These are phyloP conservation scores for Dinomys branickii DNA, from an alignment of 2,113 vertebrate species.

Conservation along the genomic window DNA sequence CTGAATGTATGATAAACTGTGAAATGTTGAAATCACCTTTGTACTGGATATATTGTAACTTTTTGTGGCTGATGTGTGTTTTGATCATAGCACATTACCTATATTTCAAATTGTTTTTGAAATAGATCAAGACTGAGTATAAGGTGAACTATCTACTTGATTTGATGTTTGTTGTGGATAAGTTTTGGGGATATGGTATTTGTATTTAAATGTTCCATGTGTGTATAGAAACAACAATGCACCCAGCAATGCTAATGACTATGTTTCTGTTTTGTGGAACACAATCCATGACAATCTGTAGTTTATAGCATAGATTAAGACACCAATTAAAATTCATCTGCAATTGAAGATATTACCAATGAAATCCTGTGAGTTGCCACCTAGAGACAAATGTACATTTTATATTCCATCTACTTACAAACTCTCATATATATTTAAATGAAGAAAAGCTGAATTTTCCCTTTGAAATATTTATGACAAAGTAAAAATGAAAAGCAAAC, in stretches of 20 bases:
- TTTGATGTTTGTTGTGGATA: not conserved
- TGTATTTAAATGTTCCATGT: not conserved
- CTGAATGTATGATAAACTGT: not conserved
- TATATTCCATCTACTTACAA: not conserved
- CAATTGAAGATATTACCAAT: not conserved
- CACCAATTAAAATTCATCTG: not conserved
- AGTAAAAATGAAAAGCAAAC: not conserved
- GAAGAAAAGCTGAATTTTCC: not conserved
- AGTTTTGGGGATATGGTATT: not conserved
- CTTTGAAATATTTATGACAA: not conserved
- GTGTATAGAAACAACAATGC: no score
- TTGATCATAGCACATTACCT: not conserved
- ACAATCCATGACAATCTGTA: not conserved
- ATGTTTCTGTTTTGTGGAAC: not conserved
- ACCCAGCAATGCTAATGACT: not conserved
- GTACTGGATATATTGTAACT: not conserved
- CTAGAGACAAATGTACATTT: not conserved
- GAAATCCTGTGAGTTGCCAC: not conserved
- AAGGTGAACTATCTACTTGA: not conserved
- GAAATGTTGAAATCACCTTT: not conserved
- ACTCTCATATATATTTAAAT: not conserved
- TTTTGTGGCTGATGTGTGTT: not conserved
- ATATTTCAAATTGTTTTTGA: not conserved
- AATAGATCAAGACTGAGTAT: not conserved
- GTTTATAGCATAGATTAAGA: not conserved